A percentile compares a stretch with the other conserved stretches of the same genome.
Conservation (phyloP, 2,113 vertebrate species). For the Alethe diademata region DNA sequence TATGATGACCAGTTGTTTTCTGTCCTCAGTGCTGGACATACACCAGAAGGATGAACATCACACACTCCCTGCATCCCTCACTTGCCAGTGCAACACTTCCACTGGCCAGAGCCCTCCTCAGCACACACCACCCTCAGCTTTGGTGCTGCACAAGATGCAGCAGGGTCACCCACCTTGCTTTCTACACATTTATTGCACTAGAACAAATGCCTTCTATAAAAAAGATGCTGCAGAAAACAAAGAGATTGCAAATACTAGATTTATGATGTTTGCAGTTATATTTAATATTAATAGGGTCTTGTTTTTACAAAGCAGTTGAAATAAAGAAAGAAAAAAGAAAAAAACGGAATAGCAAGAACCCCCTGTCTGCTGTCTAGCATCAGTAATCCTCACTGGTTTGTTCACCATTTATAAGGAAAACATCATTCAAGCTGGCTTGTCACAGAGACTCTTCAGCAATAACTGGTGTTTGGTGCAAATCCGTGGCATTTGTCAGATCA, state of each 20-base stretch:
- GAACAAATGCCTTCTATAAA: not conserved
- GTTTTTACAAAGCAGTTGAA: constrained; percentile 63
- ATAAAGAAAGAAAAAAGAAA: not conserved
- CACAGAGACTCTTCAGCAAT: constrained; percentile 57
- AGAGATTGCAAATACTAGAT: not conserved
- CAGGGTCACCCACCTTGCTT: not conserved
- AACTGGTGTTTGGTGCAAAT: not conserved
- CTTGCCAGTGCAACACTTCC: not conserved
- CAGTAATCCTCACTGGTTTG: constrained; percentile 84
- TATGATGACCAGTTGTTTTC: not conserved
- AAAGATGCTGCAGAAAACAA: constrained; percentile 36
- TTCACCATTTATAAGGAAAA: constrained; percentile 85
- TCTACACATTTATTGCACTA: not conserved
- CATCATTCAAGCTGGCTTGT: constrained; percentile 83
- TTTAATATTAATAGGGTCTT: constrained; percentile 64
- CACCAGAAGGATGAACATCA: not conserved
- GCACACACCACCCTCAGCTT: not conserved
- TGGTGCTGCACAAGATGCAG: not conserved
- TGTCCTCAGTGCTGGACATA: not conserved
- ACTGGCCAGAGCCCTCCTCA: not conserved
- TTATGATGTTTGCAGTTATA: constrained; percentile 8
- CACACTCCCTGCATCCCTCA: not conserved
- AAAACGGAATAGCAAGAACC: constrained; percentile 56
- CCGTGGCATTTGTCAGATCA: not conserved
- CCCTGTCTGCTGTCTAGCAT: constrained; percentile 74